These are phyloP conservation scores for Cosmia pyralina DNA, from an alignment of 2,888 invertebrate genomes.

Conservation along the genomic window DNA sequence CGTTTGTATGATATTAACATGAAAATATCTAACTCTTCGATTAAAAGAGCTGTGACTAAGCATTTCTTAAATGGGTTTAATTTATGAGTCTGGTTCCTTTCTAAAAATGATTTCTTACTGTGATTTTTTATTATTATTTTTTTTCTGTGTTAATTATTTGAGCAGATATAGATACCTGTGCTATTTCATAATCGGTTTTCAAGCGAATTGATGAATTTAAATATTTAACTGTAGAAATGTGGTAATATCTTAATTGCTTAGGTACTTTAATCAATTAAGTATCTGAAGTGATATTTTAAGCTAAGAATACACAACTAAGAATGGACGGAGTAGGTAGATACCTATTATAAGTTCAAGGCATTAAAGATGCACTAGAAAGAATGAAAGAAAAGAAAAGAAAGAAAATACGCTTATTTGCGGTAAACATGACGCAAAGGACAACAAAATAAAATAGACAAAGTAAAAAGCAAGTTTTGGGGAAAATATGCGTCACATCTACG, in stretches of 20 bases:
- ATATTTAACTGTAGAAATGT: neutral
- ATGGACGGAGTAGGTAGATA: neutral
- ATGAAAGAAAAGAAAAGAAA: no score
- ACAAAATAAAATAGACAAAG: no score
- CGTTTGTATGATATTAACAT: slow-evolving; percentile 61
- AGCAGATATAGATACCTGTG: slow-evolving; percentile 1
- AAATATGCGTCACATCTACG: no score
- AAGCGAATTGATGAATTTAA: slow-evolving; percentile 4
- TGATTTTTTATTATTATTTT: slow-evolving; percentile 13
- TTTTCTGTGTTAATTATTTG: slow-evolving; percentile 17
- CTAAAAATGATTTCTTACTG: slow-evolving; percentile 26
- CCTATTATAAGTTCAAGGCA: slow-evolving; percentile 24
- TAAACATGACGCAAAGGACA: no score
- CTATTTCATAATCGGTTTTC: slow-evolving; percentile 5
- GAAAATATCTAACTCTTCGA: slow-evolving; percentile 41
- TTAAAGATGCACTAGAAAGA: neutral
- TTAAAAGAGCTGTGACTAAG: slow-evolving; percentile 56
- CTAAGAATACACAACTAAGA: neutral
- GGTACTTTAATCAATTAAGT: neutral
- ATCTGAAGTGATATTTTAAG: slow-evolving; percentile 9
- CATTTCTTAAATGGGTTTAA: slow-evolving; percentile 43
- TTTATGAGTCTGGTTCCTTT: slow-evolving; percentile 45
- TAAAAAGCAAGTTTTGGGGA: no score
- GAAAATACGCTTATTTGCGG: no score
- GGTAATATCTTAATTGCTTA: slow-evolving; percentile 1